Percentiles rank a stretch among this genome's conserved stretches.
Evolutionary conservation across 2,113 vertebrate genomes (phyloP).

Genomic region (Nannospalax galili): DNA sequence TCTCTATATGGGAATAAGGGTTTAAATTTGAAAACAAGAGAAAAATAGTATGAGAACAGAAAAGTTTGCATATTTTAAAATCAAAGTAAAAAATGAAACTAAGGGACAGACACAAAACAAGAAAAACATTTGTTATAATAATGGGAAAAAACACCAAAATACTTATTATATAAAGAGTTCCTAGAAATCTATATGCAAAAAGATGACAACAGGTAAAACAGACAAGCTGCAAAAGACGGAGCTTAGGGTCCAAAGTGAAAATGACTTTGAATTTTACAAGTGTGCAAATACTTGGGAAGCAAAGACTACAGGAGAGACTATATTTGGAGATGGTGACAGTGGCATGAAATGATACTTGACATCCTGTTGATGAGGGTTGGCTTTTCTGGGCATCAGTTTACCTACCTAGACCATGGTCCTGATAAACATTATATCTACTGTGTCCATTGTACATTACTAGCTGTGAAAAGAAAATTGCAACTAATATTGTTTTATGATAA

Average conservation of each 20-base stretch:
- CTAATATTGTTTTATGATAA: not conserved
- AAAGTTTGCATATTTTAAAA: slow-evolving; percentile 1
- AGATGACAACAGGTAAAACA: not conserved
- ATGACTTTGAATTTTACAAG: not conserved
- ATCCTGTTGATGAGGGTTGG: not conserved
- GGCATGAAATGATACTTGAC: not conserved
- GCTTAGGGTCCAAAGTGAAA: not conserved
- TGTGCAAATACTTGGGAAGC: not conserved
- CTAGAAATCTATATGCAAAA: not conserved
- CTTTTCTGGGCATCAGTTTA: not conserved
- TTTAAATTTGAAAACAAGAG: slow-evolving; percentile 38
- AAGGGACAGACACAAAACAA: not conserved
- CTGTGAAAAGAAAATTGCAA: slow-evolving; percentile 2
- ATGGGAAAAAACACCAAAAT: not conserved
- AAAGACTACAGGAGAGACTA: not conserved
- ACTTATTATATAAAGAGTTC: not conserved
- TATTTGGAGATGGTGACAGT: not conserved
- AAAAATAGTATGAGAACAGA: not conserved
- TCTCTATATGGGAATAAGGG: not conserved
- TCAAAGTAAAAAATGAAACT: slow-evolving; percentile 6
- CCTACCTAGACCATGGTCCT: not conserved
- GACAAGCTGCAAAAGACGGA: not conserved
- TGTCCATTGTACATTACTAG: not conserved
- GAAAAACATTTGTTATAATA: slow-evolving; percentile 12
- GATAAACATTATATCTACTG: not conserved